Percentiles rank a stretch among this genome's conserved stretches.
phyloP scores from a whole-genome alignment of 1,140 invertebrate genomes.

The Scaptodrosophila lebanonensis region DNA sequence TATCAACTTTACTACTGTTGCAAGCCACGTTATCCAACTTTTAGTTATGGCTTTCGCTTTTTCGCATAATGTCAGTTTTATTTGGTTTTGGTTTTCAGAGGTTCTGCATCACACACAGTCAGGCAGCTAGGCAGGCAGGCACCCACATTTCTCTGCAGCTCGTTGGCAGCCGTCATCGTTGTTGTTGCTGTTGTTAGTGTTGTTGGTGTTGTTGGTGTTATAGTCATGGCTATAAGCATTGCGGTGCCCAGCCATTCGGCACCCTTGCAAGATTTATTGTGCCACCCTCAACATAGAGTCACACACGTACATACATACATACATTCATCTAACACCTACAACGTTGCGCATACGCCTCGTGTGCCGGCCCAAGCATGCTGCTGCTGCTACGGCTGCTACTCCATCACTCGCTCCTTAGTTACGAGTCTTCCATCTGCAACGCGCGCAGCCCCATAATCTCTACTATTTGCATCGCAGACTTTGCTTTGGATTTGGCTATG shows the following conservation, averaged over 20 bases:
- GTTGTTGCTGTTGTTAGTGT: too few species aligned
- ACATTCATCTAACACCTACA: constrained; percentile 47
- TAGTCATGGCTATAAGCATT: too few species aligned
- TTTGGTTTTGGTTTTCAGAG: constrained; percentile 72
- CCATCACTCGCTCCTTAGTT: constrained; percentile 27
- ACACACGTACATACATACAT: constrained; percentile 10
- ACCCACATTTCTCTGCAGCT: constrained; percentile 11
- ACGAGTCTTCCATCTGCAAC: constrained; percentile 56
- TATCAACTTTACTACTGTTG: constrained; percentile 62
- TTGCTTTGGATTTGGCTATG: constrained; percentile 70
- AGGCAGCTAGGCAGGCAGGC: constrained; percentile 9
- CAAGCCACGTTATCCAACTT: constrained; percentile 70
- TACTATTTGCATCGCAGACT: constrained; percentile 75
- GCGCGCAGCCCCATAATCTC: constrained; percentile 64
- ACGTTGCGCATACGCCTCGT: constrained; percentile 7
- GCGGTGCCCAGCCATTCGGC: constrained; percentile 44
- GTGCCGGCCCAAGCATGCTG: constrained; percentile 14
- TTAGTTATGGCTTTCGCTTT: constrained; percentile 75
- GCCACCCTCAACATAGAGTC: constrained; percentile 35
- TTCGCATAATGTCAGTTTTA: constrained; percentile 76
- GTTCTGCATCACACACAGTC: too few species aligned
- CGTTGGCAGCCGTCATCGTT: constrained; percentile 17
- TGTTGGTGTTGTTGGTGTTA: too few species aligned
- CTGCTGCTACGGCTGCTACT: constrained; percentile 18
- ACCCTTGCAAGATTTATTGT: constrained; percentile 72